These are phyloP conservation scores for Cirrhinus molitorella DNA, from an alignment of 2,797 vertebrate species.

Conservation along the genomic window DNA sequence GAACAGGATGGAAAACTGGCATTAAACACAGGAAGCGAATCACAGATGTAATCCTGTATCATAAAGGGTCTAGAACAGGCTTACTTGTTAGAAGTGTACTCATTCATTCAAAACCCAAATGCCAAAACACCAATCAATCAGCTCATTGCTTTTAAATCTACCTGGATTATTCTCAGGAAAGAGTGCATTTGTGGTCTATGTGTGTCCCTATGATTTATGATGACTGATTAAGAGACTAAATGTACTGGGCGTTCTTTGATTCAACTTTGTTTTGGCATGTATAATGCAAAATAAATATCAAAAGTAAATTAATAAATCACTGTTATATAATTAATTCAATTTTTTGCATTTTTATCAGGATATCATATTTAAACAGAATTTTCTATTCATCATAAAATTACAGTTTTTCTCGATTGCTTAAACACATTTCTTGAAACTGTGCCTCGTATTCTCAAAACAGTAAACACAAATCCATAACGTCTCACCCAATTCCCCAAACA, in stretches of 20 bases:
- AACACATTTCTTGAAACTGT: too few relatives aligned
- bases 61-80: conserved; percentile 7
- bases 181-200: not conserved
- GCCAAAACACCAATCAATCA: conserved; percentile 38
- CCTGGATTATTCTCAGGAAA: conserved; percentile 9
- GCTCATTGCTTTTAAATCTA: conserved; percentile 22
- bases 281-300: not conserved
- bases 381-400: not conserved
- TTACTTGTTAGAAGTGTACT: not conserved
- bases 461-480: too few relatives aligned
- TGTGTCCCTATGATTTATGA: not conserved
- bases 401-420: too few relatives aligned
- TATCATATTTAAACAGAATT: not conserved
- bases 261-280: not conserved
- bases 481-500: too few relatives aligned
- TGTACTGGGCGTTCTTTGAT: not conserved
- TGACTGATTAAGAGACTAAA: not conserved
- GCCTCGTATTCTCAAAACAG: too few relatives aligned
- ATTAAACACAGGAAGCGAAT: conserved; percentile 34
- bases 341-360: too few relatives aligned
- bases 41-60: conserved; percentile 36
- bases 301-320: not conserved
- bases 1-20: conserved; percentile 21
- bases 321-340: not conserved
- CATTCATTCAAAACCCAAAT: conserved; percentile 27